Evolutionary conservation across 2,888 invertebrate genomes (phyloP).

Genomic region (Aricia artaxerxes): DNA sequence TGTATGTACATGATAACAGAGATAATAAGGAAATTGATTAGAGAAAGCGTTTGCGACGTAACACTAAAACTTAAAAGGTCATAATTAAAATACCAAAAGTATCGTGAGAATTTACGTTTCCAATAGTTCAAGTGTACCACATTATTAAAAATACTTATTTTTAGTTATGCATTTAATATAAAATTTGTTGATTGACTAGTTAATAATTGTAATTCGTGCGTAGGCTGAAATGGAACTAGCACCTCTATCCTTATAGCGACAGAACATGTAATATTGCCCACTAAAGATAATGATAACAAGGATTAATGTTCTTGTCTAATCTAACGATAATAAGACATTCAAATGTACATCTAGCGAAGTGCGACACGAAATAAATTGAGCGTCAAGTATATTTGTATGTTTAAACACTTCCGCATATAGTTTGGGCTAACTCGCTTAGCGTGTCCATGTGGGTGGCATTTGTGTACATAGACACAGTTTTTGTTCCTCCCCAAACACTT

Average conservation of each 20-base stretch:
- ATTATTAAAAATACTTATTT: neutral
- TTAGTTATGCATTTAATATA: neutral
- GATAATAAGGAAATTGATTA: conserved; percentile 18
- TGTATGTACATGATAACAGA: conserved; percentile 12
- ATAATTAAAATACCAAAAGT: neutral
- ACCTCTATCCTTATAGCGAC: neutral
- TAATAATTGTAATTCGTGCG: neutral
- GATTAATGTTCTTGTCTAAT: conserved; percentile 20
- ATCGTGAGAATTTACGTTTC: neutral
- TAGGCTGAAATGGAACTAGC: neutral
- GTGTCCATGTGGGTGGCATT: conserved; percentile 65
- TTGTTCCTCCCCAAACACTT: conserved; percentile 58
- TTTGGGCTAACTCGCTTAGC: conserved; percentile 41
- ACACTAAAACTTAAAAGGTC: neutral
- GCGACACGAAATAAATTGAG: conserved; percentile 30
- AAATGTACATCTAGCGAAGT: neutral
- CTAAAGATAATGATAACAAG: neutral
- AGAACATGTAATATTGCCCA: neutral
- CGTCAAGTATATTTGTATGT: conserved; percentile 35
- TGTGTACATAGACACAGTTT: conserved; percentile 47
- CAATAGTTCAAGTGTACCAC: neutral
- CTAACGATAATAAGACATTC: conserved; percentile 1
- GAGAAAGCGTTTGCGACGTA: conserved; percentile 13
- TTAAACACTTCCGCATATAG: conserved; percentile 54
- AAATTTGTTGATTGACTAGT: neutral